These are phyloP conservation scores for Talpa occidentalis DNA, from an alignment of 2,113 vertebrate species.

Conservation along the genomic window DNA sequence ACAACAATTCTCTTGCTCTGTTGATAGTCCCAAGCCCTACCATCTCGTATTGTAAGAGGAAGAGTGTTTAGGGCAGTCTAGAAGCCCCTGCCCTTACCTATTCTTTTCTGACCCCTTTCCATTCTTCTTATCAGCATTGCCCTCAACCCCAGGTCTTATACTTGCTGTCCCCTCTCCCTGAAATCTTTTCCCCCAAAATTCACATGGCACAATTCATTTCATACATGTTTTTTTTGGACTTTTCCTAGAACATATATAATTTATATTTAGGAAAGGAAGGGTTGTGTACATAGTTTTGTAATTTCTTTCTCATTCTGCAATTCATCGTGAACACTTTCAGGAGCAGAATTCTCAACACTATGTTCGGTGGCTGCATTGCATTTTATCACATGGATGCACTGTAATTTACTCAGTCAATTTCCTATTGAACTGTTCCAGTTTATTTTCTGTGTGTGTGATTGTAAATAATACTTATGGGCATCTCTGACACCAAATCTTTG, in stretches of 20 bases:
- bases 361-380: neutral
- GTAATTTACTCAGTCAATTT: neutral
- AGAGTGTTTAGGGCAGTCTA: neutral
- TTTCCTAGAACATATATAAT: neutral
- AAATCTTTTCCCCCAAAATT: neutral
- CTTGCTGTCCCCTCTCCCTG: neutral
- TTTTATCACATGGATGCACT: rapidly evolving
- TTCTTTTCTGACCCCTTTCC: neutral
- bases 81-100: neutral
- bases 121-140: neutral
- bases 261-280: neutral
- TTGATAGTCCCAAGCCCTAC: neutral
- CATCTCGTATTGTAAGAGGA: neutral
- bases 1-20: neutral
- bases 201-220: neutral
- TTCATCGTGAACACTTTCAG: neutral
- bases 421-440: neutral
- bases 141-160: neutral
- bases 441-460: neutral
- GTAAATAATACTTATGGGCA: neutral
- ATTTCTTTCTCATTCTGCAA: neutral
- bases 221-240: neutral
- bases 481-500: neutral
- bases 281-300: neutral
- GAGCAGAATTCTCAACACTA: neutral